Percentiles rank a stretch among this genome's conserved stretches.
These are phyloP conservation scores for Falco peregrinus DNA, from an alignment of 2,797 vertebrate genomes.

Conservation along the genomic window DNA sequence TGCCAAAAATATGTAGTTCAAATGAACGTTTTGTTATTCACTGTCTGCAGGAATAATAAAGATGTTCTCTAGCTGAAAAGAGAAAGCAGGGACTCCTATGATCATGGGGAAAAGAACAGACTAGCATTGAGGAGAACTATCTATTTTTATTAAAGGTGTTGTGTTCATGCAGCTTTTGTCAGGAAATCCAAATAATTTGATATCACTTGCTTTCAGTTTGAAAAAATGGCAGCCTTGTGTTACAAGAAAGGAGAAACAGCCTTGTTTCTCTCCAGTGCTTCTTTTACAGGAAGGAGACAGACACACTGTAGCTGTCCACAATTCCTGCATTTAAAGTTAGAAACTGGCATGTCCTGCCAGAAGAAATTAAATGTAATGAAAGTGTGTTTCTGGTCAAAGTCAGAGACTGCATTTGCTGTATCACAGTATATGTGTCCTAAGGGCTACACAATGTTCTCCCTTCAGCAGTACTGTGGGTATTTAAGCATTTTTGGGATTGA, in stretches of 20 bases:
- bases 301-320: not conserved
- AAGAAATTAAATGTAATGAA: not conserved
- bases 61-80: not conserved
- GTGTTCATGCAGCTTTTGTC: not conserved
- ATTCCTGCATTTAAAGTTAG: not conserved
- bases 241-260: not conserved
- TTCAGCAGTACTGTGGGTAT: not conserved
- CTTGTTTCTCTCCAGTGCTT: not conserved
- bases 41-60: constrained; percentile 12
- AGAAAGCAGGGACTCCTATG: not conserved
- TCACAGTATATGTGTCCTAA: not conserved
- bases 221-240: not conserved
- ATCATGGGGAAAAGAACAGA: not conserved
- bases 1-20: not conserved
- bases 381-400: not conserved
- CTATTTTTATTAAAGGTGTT: constrained; percentile 23
- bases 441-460: fast-evolving
- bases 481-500: not conserved
- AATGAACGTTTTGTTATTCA: not conserved
- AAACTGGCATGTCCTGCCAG: not conserved
- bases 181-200: constrained; percentile 22
- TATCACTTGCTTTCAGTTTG: not conserved
- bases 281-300: not conserved
- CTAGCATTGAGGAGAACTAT: not conserved
- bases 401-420: not conserved